A percentile compares a stretch with the other conserved stretches of the same genome.
Evolutionary conservation across 1,140 invertebrate species (phyloP).

Genomic region (Physella acuta): DNA sequence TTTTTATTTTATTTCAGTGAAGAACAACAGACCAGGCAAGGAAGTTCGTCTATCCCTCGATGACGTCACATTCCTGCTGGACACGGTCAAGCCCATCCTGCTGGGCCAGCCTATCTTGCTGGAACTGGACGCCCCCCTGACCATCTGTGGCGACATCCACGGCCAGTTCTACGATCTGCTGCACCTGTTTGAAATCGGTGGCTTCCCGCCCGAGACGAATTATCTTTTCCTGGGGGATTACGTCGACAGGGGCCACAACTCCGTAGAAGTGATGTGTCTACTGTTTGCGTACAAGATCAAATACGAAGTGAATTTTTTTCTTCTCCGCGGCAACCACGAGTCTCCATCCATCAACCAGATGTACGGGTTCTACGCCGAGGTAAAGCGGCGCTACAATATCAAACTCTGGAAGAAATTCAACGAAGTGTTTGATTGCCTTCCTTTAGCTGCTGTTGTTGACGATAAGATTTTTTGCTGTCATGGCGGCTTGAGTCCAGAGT

Average conservation of each 20-base stretch:
- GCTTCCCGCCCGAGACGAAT: constrained; percentile 12
- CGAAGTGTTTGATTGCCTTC: constrained; percentile 19
- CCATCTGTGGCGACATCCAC: constrained; percentile 21
- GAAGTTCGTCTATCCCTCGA: background rate
- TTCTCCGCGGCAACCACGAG: constrained; percentile 22
- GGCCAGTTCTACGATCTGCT: constrained; percentile 22
- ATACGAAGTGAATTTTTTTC: constrained; percentile 12
- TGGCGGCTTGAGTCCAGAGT: constrained; percentile 15
- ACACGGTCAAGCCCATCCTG: background rate
- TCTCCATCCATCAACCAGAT: background rate
- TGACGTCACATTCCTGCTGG: background rate
- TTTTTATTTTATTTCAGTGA: constrained; percentile 1
- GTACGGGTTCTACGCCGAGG: constrained; percentile 14
- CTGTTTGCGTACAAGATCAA: constrained; percentile 19
- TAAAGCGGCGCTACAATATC: constrained; percentile 8
- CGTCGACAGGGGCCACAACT: constrained; percentile 16
- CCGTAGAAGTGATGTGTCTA: constrained; percentile 19
- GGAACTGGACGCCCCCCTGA: background rate
- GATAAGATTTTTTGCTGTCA: constrained; percentile 22
- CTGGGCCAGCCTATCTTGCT: background rate
- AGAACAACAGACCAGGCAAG: constrained; percentile 1
- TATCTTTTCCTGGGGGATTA: constrained; percentile 25
- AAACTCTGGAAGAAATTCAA: constrained; percentile 21
- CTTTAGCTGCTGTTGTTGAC: constrained; percentile 8
- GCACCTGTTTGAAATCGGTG: constrained; percentile 12